These are phyloP conservation scores for Neotragus pygmaeus DNA, from an alignment of 2,113 vertebrate species.

Conservation along the genomic window DNA sequence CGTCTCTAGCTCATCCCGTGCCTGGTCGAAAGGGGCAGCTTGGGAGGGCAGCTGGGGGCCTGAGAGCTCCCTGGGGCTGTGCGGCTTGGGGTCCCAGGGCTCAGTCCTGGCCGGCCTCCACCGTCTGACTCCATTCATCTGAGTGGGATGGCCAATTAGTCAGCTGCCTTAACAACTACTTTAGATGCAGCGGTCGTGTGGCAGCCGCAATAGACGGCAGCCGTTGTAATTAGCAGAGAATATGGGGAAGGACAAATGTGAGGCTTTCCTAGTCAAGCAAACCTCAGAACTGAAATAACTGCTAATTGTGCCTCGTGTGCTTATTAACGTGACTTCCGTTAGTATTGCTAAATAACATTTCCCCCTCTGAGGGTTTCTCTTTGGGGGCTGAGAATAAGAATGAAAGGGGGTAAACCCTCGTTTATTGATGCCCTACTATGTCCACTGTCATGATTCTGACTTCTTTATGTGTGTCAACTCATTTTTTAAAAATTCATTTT, in stretches of 20 bases:
- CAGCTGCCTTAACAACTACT: constrained; percentile 65
- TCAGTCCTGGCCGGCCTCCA: not conserved
- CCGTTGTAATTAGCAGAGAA: constrained; percentile 74
- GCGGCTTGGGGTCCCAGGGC: not conserved
- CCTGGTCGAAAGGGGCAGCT: not conserved
- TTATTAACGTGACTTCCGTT: constrained; percentile 58
- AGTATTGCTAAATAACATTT: constrained; percentile 51
- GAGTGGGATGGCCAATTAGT: constrained; percentile 66
- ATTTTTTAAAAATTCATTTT: not conserved
- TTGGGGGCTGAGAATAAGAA: not conserved
- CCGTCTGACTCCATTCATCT: constrained; percentile 62
- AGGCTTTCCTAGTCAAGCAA: constrained; percentile 60
- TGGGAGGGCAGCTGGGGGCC: not conserved
- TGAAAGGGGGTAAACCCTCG: not conserved
- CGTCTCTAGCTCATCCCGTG: not conserved
- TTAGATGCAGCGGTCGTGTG: constrained; percentile 67
- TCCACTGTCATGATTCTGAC: not conserved
- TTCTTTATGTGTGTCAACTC: not conserved
- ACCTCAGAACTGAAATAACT: constrained; percentile 68
- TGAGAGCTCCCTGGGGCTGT: not conserved
- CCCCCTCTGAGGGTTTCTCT: not conserved
- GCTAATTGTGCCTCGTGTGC: constrained; percentile 71
- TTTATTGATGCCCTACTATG: not conserved
- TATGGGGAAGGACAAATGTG: constrained; percentile 59
- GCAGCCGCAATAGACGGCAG: constrained; percentile 57